Evolutionary conservation across 2,113 vertebrate genomes (phyloP).

Genomic region (Charadrius vociferus): DNA sequence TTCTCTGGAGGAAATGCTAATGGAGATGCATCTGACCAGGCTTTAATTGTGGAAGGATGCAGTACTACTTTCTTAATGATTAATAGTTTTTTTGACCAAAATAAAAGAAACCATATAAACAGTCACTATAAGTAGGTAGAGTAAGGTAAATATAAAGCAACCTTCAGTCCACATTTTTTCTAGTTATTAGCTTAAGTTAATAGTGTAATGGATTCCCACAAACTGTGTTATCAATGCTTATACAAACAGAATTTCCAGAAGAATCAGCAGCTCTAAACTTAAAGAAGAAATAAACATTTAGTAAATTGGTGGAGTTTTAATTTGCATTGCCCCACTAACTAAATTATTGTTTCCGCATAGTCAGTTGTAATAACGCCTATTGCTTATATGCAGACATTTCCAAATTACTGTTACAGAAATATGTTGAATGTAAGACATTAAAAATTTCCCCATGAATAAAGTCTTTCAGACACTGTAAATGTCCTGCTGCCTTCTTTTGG

Average conservation of each 20-base stretch:
- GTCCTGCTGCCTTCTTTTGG: neutral
- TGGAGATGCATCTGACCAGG: neutral
- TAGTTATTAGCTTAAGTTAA: neutral
- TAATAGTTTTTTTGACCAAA: neutral
- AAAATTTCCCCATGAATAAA: neutral
- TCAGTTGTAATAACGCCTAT: neutral
- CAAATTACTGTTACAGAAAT: neutral
- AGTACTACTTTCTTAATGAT: neutral
- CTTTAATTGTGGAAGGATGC: neutral
- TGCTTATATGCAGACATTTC: neutral
- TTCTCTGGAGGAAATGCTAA: conserved; percentile 17
- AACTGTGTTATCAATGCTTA: neutral
- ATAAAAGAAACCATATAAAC: neutral
- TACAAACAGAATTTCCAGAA: neutral
- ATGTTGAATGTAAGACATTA: neutral
- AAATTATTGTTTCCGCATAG: neutral
- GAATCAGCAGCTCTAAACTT: neutral
- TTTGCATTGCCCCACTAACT: neutral
- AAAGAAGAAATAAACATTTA: neutral
- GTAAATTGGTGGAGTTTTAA: neutral
- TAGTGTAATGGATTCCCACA: neutral
- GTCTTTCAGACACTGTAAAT: neutral
- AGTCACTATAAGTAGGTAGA: neutral
- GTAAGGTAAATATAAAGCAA: neutral
- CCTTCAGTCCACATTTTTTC: neutral